phyloP scores from a whole-genome alignment of 2,888 invertebrate species.

The Phyllotreta cruciferae region DNA sequence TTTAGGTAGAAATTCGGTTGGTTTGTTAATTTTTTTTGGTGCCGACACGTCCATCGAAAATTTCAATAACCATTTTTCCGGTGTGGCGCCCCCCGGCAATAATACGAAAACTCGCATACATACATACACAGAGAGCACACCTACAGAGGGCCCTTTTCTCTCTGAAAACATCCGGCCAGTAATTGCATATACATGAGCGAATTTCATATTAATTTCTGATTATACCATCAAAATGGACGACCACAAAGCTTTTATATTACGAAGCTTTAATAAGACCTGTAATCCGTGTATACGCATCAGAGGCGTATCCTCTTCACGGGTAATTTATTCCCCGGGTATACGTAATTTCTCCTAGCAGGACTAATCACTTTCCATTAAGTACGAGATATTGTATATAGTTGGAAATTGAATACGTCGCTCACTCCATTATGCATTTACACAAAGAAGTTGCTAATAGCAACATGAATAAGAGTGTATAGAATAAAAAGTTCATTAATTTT shows the following conservation, averaged over 20 bases:
- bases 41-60: not conserved
- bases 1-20: not conserved
- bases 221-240: slow-evolving; percentile 59
- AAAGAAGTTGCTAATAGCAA: too few relatives aligned
- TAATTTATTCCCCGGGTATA: not conserved
- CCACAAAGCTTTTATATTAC: slow-evolving; percentile 63
- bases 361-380: too few relatives aligned
- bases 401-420: too few relatives aligned
- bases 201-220: slow-evolving; percentile 64
- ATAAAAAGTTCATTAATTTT: too few relatives aligned
- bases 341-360: not conserved
- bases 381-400: too few relatives aligned
- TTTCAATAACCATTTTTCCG: slow-evolving; percentile 23
- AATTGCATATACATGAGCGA: slow-evolving; percentile 63
- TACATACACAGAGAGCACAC: slow-evolving; percentile 39
- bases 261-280: slow-evolving; percentile 60
- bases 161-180: slow-evolving; percentile 58
- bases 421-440: too few relatives aligned
- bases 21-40: not conserved
- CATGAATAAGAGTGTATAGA: too few relatives aligned
- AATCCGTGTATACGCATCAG: slow-evolving; percentile 55
- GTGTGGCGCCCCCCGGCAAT: slow-evolving; percentile 18
- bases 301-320: not conserved
- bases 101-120: slow-evolving; percentile 31
- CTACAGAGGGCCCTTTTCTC: slow-evolving; percentile 47